Conservation (phyloP, 2,113 vertebrate species). For the Tyrannus savana region DNA sequence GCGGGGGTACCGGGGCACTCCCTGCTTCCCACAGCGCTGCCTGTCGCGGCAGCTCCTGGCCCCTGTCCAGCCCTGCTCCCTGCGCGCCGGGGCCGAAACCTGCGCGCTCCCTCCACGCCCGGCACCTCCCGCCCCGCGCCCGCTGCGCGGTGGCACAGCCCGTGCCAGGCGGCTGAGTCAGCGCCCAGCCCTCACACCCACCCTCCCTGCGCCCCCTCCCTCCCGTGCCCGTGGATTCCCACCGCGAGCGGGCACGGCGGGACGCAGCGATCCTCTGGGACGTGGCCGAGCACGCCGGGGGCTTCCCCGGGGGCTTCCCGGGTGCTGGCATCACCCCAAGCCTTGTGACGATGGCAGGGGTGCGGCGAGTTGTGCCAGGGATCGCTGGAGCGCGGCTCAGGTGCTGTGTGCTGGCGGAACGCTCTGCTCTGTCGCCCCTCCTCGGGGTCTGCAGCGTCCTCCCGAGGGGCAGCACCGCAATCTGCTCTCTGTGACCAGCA, state of each 20-base stretch:
- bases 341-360: accelerated
- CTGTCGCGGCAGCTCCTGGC: slow-evolving; percentile 13
- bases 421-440: background rate
- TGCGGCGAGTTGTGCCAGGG: accelerated
- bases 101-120: background rate
- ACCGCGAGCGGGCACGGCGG: accelerated
- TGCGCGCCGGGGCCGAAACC: background rate
- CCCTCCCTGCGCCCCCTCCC: background rate
- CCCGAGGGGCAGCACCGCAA: background rate
- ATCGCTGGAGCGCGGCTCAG: background rate
- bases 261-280: background rate
- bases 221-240: too few relatives aligned
- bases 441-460: background rate
- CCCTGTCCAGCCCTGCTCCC: background rate
- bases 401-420: background rate
- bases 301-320: accelerated
- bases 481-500: background rate
- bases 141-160: background rate
- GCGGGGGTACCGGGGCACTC: background rate
- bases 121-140: background rate
- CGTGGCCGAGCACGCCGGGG: accelerated
- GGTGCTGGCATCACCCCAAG: background rate
- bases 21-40: slow-evolving; percentile 35
- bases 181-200: background rate
- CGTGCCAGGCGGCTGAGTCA: background rate